phyloP scores from a whole-genome alignment of 2,888 invertebrate species.

The Melieria omissa region DNA sequence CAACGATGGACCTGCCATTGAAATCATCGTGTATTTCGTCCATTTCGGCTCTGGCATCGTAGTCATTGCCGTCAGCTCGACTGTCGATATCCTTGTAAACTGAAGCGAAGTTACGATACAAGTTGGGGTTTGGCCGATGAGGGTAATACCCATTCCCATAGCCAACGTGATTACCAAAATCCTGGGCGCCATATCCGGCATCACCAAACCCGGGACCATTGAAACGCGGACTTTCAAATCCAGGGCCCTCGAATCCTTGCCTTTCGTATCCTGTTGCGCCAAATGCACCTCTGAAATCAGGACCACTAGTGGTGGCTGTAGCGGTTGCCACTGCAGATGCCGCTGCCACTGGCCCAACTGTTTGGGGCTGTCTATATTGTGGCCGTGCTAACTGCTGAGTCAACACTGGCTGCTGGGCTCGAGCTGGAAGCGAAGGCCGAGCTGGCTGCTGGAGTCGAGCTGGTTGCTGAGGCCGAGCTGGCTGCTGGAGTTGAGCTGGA shows the following conservation, averaged over 20 bases:
- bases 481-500: background rate
- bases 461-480: background rate
- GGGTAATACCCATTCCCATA: slow-evolving; percentile 32
- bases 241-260: too few species aligned
- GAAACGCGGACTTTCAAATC: too few species aligned
- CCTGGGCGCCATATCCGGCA: background rate
- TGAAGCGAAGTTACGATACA: slow-evolving; percentile 46
- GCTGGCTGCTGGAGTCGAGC: background rate
- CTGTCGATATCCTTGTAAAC: slow-evolving; percentile 46
- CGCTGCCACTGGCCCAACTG: background rate
- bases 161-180: slow-evolving; percentile 19
- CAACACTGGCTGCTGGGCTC: background rate
- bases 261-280: too few species aligned
- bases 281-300: too few species aligned
- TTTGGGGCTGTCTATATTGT: background rate
- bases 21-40: slow-evolving; percentile 53
- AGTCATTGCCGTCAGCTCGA: slow-evolving; percentile 35
- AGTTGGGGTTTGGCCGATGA: slow-evolving; percentile 34
- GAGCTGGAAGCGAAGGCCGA: background rate
- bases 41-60: slow-evolving; percentile 42
- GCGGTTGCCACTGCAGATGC: too few species aligned
- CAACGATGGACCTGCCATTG: slow-evolving; percentile 55
- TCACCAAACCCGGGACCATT: background rate
- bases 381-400: background rate
- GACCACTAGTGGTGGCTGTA: too few species aligned